These are phyloP conservation scores for Varanus komodoensis DNA, from an alignment of 2,113 vertebrate species.

Conservation along the genomic window DNA sequence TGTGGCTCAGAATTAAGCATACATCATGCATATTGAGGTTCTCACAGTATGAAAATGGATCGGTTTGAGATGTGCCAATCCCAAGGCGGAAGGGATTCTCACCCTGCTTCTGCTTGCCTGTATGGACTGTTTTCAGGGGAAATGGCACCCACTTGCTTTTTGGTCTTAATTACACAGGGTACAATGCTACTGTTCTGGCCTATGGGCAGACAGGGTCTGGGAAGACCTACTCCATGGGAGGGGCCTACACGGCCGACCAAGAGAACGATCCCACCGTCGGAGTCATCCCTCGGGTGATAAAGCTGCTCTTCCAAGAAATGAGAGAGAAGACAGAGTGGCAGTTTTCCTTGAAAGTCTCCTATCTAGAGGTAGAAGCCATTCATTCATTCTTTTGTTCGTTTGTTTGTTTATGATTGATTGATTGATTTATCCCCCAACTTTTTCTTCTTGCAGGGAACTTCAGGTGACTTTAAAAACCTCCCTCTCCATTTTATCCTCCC, in stretches of 20 bases:
- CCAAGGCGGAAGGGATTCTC: neutral
- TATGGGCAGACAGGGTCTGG: constrained; percentile 97
- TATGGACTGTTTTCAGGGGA: neutral
- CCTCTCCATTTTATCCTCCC: too few species aligned
- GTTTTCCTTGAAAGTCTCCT: constrained; percentile 87
- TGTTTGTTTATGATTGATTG: too few species aligned
- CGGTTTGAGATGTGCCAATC: too few species aligned
- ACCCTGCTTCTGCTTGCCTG: neutral
- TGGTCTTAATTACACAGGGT: constrained; percentile 80
- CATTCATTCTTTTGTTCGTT: neutral
- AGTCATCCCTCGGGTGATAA: constrained; percentile 93
- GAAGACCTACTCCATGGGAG: constrained; percentile 97
- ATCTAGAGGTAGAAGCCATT: constrained; percentile 87
- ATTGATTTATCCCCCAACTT: too few species aligned
- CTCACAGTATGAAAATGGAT: too few species aligned
- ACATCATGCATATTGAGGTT: neutral
- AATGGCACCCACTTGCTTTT: neutral
- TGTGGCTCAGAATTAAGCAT: too few species aligned
- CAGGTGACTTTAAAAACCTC: too few species aligned
- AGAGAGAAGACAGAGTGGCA: constrained; percentile 82
- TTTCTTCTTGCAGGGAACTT: too few species aligned
- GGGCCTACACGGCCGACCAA: constrained; percentile 89
- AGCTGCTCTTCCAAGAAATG: constrained; percentile 86
- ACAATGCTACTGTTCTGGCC: constrained; percentile 93
- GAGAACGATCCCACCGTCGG: constrained; percentile 89